Evolutionary conservation across 2,888 invertebrate genomes (phyloP), one percentile per base, ranked within the genome.

Genomic region (Brenthis daphne): DNA sequence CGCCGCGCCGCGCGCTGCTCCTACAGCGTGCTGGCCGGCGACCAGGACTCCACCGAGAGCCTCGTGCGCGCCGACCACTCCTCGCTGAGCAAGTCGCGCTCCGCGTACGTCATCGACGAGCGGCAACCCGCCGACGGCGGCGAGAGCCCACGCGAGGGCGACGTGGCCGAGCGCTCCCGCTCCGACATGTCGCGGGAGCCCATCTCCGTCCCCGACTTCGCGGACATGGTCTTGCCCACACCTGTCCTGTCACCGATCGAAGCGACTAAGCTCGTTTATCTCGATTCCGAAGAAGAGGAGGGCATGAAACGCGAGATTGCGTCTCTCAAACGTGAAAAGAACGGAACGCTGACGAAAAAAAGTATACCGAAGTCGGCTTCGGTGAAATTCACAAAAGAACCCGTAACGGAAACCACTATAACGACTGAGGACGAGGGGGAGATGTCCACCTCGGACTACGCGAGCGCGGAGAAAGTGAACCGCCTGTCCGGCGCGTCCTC

Each of bases 171-270:
- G 29, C 29, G 29, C 29, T 29, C 29, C 29, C 29, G 82, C 29
- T 77, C 82, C n/a, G 87, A 90, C 68, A 89, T 95, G 83, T 89
- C 95, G 0, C 91, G 95, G 64, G 96, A 96, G 77, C 96, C 95
- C 1, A 94, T 95, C 60, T 96, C 96, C 4, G 96, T 96, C 77
- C 96, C 96, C 75, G 96, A 96, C 84, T 96, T 96, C 82, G 93
- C 94, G 5, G 94, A 94, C 67, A 88, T 96, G 76, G 93, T 94
- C 4, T 85, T 95, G 53, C 94, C 95, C 48, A 94, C 95, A 3
- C 95, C 95, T 11, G 94, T 94, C 24, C 86, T 95, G 60, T 95
- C 96, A 0, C 95, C 96, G 0, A 94, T 94, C 14, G 95, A 95
- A 82, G 95, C 95, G 3, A 90, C 96, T 0, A 93, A 95, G 76